Base-by-base conservation (phyloP, 2,113 vertebrate genomes). In the Toxotes jaculatrix region DNA sequence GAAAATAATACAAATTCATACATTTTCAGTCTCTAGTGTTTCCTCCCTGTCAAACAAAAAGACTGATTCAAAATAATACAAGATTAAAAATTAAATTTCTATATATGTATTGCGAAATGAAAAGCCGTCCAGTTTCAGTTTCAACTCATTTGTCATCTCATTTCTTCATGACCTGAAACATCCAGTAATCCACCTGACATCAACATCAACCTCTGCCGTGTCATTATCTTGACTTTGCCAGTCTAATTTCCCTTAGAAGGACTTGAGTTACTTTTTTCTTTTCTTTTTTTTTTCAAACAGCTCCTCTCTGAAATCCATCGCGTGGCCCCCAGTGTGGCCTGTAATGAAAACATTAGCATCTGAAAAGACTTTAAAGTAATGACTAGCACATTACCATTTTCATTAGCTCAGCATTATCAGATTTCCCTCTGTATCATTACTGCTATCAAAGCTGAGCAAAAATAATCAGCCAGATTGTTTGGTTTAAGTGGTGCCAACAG, bases 321-420 rank as follows among this genome's bases (percentile, higher is more conserved):
- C 13, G 70, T 16, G 11, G 51, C 40, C n/a, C 70, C 69, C 64
- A 76, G 16, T 56, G 73, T 75, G 77, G 68, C 74, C 32, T 47
- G 51, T 82, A 84, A 91, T 90, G 71, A 89, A 85, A 65, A 4
- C 36, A 88, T 87, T 90, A 80, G 56, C 83, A 84, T 84, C 56
- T 87, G 53, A 90, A 88, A 87, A 81, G 80, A 65, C 69, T 74
- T 77, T 59, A 80, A 84, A 67, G 71, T 80, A 81, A 89, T 78
- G 64, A 85, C 78, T 62, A 27, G 32, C 36, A 38, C 59, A 90
- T 87, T 94, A 68, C 27, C 81, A 74, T 88, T 88, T 91, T 70
- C 86, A 91, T 87, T 86, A 88, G 81, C 67, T 82, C 76, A 64
- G 63, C 47, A 87, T 88, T 86, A 85, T 87, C 89, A 82, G 64